These are phyloP conservation scores for Andricus curvator DNA, from an alignment of 2,888 invertebrate species.

Conservation along the genomic window DNA sequence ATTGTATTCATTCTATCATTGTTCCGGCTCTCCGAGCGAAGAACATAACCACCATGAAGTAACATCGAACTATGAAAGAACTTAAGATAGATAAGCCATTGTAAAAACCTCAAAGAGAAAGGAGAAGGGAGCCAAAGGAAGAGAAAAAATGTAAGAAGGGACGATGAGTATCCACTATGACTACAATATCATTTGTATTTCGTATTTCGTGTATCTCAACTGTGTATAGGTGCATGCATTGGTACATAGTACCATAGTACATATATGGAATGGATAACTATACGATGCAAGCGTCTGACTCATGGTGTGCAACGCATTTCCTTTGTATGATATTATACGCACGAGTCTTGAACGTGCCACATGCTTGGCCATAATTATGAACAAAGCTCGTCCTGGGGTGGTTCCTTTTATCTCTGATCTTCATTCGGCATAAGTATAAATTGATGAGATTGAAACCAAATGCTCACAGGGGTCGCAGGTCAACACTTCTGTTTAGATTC, in stretches of 20 bases:
- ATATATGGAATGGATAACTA: not conserved
- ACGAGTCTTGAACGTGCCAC: slow-evolving; percentile 1
- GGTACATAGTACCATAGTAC: not conserved
- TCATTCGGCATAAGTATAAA: not conserved
- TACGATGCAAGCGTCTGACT: not conserved
- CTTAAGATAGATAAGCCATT: not conserved
- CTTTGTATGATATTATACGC: not conserved
- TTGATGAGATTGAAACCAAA: not conserved
- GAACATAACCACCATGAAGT: not conserved
- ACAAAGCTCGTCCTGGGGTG: not conserved
- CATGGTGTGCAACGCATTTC: not conserved
- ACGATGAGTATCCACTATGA: not conserved
- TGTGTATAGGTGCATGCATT: not conserved
- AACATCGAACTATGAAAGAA: not conserved
- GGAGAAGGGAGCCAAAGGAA: not conserved
- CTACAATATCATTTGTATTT: slow-evolving; percentile 1
- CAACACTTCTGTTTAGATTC: slow-evolving; percentile 7
- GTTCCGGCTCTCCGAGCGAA: slow-evolving; percentile 1
- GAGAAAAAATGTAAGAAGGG: not conserved
- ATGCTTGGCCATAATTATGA: not conserved
- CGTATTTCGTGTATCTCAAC: not conserved
- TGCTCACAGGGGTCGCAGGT: not conserved
- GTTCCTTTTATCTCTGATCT: slow-evolving; percentile 2
- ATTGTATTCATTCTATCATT: slow-evolving; percentile 4
- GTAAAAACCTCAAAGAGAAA: not conserved